These are phyloP conservation scores for Melanotaenia boesemani DNA, from an alignment of 2,797 vertebrate genomes.

Conservation along the genomic window DNA sequence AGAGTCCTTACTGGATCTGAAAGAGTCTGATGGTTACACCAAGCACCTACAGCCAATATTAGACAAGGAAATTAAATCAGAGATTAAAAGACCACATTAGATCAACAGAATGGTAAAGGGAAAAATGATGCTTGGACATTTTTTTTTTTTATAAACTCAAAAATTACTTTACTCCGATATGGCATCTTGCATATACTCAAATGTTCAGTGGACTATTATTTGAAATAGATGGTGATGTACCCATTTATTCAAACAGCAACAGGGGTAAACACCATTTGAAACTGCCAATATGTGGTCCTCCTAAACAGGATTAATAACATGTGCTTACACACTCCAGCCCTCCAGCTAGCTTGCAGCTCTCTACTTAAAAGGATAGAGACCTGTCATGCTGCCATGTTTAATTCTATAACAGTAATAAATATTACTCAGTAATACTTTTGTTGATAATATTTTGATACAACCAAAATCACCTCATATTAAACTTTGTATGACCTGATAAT, in stretches of 20 bases:
- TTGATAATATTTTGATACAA: neutral
- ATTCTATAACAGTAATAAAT: neutral
- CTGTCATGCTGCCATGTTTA: neutral
- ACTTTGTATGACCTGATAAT: slow-evolving; percentile 35
- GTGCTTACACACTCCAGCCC: slow-evolving; percentile 24
- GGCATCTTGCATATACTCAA: slow-evolving; percentile 5
- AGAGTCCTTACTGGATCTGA: slow-evolving; percentile 35
- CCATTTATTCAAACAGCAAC: slow-evolving; percentile 33
- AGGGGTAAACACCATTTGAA: slow-evolving; percentile 4
- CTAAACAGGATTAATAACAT: neutral
- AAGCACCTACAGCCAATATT: slow-evolving; percentile 22
- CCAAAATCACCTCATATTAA: slow-evolving; percentile 10
- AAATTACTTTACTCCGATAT: slow-evolving; percentile 10
- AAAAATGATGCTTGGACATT: slow-evolving; percentile 26
- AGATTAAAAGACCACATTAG: slow-evolving; percentile 38
- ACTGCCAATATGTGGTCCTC: slow-evolving; percentile 19
- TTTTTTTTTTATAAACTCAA: slow-evolving; percentile 18
- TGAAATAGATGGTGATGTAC: slow-evolving; percentile 12
- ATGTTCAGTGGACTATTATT: slow-evolving; percentile 14
- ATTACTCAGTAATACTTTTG: neutral
- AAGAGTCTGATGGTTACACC: slow-evolving; percentile 35
- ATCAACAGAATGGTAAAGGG: slow-evolving; percentile 36
- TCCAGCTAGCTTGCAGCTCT: slow-evolving; percentile 52
- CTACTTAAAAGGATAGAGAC: slow-evolving; percentile 32
- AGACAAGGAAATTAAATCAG: slow-evolving; percentile 29